These are phyloP conservation scores for Caenorhabditis sinica DNA, from an alignment of 2,888 invertebrate genomes.

Conservation along the genomic window DNA sequence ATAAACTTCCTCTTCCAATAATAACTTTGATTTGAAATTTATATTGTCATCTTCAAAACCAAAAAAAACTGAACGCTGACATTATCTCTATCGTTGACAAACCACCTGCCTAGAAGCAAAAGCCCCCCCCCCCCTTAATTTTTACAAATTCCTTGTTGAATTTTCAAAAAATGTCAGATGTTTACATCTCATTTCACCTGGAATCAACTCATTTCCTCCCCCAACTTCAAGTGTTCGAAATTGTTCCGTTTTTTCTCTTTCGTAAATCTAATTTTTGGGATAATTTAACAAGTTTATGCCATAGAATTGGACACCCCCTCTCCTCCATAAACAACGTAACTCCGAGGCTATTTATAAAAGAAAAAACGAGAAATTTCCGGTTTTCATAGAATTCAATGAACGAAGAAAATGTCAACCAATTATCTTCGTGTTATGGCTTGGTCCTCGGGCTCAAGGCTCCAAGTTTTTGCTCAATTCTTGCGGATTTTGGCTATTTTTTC, in stretches of 20 bases:
- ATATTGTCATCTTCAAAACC: too few relatives aligned
- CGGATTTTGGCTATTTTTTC: not conserved
- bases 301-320: slow-evolving; percentile 16
- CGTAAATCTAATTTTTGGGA: not conserved
- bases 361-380: slow-evolving; percentile 35
- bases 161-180: slow-evolving; percentile 26
- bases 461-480: not conserved
- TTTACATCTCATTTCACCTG: slow-evolving; percentile 10
- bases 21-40: too few relatives aligned
- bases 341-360: not conserved
- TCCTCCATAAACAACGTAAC: not conserved
- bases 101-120: too few relatives aligned
- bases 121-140: too few relatives aligned
- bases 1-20: too few relatives aligned
- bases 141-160: slow-evolving; percentile 7
- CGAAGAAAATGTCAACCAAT: slow-evolving; percentile 47
- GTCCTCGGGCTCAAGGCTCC: not conserved
- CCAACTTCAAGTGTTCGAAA: not conserved
- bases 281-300: not conserved
- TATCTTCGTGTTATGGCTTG: slow-evolving; percentile 2
- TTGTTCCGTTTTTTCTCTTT: not conserved
- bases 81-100: too few relatives aligned
- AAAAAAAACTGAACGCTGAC: too few relatives aligned
- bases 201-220: not conserved
- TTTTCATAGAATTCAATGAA: slow-evolving; percentile 16